Base-by-base conservation (phyloP, 1,140 invertebrate genomes). In the Bombus superbus region DNA sequence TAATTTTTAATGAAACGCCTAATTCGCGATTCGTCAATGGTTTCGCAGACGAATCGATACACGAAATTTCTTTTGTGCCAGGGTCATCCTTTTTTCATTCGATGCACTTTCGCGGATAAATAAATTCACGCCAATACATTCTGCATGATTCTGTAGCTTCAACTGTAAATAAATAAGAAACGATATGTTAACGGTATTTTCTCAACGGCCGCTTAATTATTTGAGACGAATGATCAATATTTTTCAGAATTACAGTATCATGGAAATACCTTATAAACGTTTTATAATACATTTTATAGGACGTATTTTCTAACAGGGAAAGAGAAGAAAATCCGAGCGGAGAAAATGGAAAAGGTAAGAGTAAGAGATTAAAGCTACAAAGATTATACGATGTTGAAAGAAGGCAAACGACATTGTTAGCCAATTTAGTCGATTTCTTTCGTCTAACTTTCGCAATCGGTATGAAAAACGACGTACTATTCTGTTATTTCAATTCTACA, bases 21-120 rank as follows among this genome's bases (percentile, higher is more conserved):
- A 66, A 85, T 80, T 72, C 44, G 18, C 22, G 38, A 78, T 64
- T 76, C 42, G 10, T 38, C 11, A 11, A 28, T 79, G n/a, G 28
- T 85, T 80, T n/a, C 11, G 22, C 11, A n/a, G n/a, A 44, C 32
- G 40, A 64, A 53, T 38, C 35, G 32, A 42, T 64, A 32, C 38
- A 57, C 22, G 25, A n/a, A 53, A 72, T 75, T 68, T 35, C 53
- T 42, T 57, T 35, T 15, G 1, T 74, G 28, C 42, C 35, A 81
- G 71, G 78, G n/a, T 85, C 83, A 74, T 74, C 69, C 78, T 85
- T 73, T 81, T 81, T 6, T 53, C 6, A 59, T 68, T 81, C 15
- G 47, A 38, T 62, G 44, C 13, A 73, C 28, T 69, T 10, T 13
- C 57, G 35, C 66, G 22, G 25, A 59, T 11, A 74, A 66, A 38